These are phyloP conservation scores for Ammospiza caudacuta DNA, from an alignment of 2,113 vertebrate genomes.

Conservation along the genomic window DNA sequence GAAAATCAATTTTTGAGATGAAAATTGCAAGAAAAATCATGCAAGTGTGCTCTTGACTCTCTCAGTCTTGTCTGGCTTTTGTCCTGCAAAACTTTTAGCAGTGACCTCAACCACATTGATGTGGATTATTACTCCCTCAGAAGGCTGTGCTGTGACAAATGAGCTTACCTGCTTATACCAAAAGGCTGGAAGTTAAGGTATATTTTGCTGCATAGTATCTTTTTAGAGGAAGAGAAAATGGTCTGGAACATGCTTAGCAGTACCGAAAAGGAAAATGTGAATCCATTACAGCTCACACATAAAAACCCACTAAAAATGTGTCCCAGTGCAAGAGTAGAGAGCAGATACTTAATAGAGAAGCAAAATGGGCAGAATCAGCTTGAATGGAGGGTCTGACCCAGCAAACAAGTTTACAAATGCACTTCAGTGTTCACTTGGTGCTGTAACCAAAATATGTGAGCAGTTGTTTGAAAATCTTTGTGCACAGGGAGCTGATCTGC, in stretches of 20 bases:
- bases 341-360: not conserved
- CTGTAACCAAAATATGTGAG: not conserved
- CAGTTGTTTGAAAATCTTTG: not conserved
- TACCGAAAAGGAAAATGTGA: not conserved
- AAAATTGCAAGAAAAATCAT: not conserved
- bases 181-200: not conserved
- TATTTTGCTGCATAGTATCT: not conserved
- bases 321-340: not conserved
- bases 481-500: not conserved
- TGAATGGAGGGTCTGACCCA: not conserved
- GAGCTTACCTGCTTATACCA: not conserved
- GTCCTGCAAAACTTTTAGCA: conserved; percentile 15
- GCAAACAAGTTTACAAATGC: not conserved
- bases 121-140: not conserved
- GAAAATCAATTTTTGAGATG: conserved; percentile 24
- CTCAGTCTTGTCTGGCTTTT: not conserved
- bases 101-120: not conserved
- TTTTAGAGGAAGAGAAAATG: not conserved
- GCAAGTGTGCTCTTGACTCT: not conserved
- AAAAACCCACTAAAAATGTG: not conserved
- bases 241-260: not conserved
- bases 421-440: accelerated
- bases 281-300: not conserved
- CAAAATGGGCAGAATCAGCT: not conserved
- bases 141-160: not conserved